Evolutionary conservation across 2,797 vertebrate species (phyloP).

Genomic region (Pangasius krempfi): DNA sequence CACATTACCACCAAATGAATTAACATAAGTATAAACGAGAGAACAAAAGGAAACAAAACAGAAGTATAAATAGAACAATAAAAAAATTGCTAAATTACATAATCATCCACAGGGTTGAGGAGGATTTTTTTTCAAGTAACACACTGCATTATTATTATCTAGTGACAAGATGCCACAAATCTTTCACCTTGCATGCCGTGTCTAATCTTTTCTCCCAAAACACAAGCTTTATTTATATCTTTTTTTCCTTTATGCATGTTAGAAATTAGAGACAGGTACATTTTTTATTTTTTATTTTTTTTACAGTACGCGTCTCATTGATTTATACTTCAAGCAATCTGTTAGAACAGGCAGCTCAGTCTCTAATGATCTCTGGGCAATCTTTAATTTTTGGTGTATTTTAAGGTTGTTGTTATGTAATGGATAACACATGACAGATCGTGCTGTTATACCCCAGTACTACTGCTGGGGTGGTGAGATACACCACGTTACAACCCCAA

Average conservation of each 20-base stretch:
- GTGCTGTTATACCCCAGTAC: background rate
- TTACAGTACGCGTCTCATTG: background rate
- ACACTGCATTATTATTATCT: background rate
- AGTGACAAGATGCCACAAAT: background rate
- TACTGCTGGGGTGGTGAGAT: background rate
- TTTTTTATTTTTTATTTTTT: background rate
- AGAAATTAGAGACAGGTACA: background rate
- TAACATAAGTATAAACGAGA: slow-evolving; percentile 26
- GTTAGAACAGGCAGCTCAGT: background rate
- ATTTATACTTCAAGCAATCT: slow-evolving; percentile 4
- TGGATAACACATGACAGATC: background rate
- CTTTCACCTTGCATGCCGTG: background rate
- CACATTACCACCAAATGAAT: slow-evolving; percentile 24
- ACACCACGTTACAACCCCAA: background rate
- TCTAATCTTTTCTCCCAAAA: background rate
- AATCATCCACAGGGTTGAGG: background rate
- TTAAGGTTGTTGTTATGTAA: background rate
- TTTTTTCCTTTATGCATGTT: background rate
- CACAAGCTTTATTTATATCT: background rate
- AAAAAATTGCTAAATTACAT: slow-evolving; percentile 7
- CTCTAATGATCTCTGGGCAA: background rate
- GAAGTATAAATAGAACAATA: background rate
- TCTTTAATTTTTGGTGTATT: background rate
- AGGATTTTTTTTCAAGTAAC: background rate
- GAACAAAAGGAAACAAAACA: background rate